Conservation (phyloP, 2,888 invertebrate genomes). For the Phortica magna region DNA sequence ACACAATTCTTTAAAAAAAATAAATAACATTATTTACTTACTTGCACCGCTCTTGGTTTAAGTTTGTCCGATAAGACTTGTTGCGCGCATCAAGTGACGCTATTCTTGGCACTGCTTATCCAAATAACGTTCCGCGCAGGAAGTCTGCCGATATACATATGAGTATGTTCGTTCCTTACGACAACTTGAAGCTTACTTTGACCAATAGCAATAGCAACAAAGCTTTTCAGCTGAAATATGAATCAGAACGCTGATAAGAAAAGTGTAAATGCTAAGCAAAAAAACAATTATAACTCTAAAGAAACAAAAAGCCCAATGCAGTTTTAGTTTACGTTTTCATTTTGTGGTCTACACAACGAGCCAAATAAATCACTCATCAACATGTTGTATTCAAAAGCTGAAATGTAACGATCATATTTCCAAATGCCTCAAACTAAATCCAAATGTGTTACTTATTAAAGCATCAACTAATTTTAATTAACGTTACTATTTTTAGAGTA, state of each 20-base stretch:
- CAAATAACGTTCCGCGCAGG: neutral
- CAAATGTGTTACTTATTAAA: slow-evolving; percentile 33
- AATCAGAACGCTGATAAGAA: slow-evolving; percentile 32
- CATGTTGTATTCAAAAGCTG: slow-evolving; percentile 74
- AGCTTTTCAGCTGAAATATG: slow-evolving; percentile 22
- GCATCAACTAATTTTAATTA: neutral
- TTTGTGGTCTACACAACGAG: slow-evolving; percentile 5
- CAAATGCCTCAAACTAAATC: neutral
- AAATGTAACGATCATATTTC: slow-evolving; percentile 62
- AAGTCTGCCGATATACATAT: neutral
- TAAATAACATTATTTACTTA: neutral
- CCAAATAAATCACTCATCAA: slow-evolving; percentile 54
- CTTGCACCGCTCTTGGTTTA: neutral
- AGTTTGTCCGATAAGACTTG: neutral
- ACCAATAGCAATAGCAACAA: neutral
- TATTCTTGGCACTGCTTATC: slow-evolving; percentile 2
- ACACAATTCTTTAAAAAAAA: too few species aligned
- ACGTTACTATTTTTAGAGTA: slow-evolving; percentile 59
- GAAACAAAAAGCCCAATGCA: slow-evolving; percentile 13
- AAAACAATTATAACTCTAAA: neutral
- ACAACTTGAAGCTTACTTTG: neutral
- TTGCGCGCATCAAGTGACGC: neutral
- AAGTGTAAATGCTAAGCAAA: neutral
- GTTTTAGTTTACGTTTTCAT: slow-evolving; percentile 9
- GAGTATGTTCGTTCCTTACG: neutral